Base-by-base conservation (phyloP, 1,140 invertebrate species). In the Orius laevigatus region DNA sequence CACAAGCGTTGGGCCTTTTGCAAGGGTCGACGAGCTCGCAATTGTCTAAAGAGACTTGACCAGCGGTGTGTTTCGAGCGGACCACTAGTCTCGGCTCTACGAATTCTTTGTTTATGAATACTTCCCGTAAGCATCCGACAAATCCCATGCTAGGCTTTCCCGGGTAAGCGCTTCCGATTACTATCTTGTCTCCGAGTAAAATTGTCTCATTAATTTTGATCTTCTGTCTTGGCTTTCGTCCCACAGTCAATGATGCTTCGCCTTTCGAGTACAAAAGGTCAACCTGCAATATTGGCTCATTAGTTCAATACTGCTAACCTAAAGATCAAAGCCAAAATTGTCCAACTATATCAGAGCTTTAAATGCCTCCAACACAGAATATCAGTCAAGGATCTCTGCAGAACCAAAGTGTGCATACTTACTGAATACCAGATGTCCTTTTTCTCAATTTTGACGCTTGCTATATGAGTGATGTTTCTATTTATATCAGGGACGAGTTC, bases 21-120 rank as follows among this genome's bases (percentile, higher is more conserved):
- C 90, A 95, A 0, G 89, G 84, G 67, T 93, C 84, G 0, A 91
- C 79, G 53, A 93, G 82, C 53, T 83, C 75, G 63, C 89, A 94
- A 56, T 92, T 87, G 57, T 95, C 90, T 43, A 93, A 68, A 0
- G 84, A 84, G 1, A 94, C 81, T 66, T 89, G 84, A 10, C 85
- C 85, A 3, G 86, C 78, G 3, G 83, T 75, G 56, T 80, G 65
- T 55, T 84, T 75, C 2, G 82, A 84, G 55, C 84, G 81, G 12
- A 91, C 76, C 4, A 93, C 74, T 53, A 76, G 75, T 56, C 86
- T 72, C n/a, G 76, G 72, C 55, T 90, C 85, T 16, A 86, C 68
- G 4, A 69, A 58, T 14, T 72, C 63, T 5, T 74, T 77, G 58
- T 92, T 86, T n/a, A 94, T 79, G 59, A 75, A 72, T 35, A 93